Conservation (phyloP, 2,888 invertebrate species). For the Notocelia uddmanniana region DNA sequence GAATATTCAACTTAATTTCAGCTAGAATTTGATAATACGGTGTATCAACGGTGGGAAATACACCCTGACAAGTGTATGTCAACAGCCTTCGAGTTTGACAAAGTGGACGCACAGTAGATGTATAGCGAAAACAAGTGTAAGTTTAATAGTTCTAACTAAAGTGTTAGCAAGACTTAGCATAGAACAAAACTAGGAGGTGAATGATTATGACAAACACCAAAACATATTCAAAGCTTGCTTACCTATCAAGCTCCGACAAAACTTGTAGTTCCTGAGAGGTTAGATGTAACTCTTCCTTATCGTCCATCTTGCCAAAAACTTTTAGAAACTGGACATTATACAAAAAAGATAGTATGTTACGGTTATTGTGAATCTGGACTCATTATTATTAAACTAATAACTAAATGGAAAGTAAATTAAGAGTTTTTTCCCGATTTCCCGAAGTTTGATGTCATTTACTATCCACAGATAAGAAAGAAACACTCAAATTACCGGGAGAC, state of each 20-base stretch:
- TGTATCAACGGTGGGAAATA: neutral
- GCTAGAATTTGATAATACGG: neutral
- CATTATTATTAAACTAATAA: conserved; percentile 34
- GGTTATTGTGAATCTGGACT: neutral
- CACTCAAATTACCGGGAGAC: neutral
- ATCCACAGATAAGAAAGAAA: conserved; percentile 24
- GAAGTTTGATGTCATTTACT: conserved; percentile 42
- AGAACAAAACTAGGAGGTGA: neutral
- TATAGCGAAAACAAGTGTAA: neutral
- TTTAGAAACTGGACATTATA: conserved; percentile 18
- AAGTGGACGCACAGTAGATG: conserved; percentile 15
- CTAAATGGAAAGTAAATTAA: conserved; percentile 35
- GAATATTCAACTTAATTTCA: neutral
- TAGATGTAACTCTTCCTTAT: conserved; percentile 89
- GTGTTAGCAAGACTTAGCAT: neutral
- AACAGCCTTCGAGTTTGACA: conserved; percentile 17
- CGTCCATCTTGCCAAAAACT: conserved; percentile 72
- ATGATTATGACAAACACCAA: conserved; percentile 1
- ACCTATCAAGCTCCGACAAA: conserved; percentile 96
- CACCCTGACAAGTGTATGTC: conserved; percentile 12
- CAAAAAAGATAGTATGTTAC: neutral
- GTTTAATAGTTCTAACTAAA: neutral
- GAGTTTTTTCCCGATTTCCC: conserved; percentile 20
- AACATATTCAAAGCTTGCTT: conserved; percentile 51
- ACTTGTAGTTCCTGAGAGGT: conserved; percentile 94